These are phyloP conservation scores for Selene dorsalis DNA, from an alignment of 2,797 vertebrate species.

Conservation along the genomic window DNA sequence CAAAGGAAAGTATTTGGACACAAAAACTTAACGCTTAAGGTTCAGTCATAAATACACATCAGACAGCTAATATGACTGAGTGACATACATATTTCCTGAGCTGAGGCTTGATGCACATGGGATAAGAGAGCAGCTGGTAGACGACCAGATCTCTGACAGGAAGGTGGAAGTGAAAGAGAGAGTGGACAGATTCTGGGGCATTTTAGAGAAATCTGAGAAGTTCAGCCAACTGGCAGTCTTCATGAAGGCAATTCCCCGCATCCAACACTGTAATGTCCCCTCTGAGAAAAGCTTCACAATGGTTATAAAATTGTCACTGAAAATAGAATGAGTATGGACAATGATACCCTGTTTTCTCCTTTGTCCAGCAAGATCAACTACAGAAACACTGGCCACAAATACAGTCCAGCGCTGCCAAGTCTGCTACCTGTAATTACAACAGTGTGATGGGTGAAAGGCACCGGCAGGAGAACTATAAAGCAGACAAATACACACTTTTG, in stretches of 20 bases:
- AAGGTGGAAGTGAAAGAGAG: conserved; percentile 18
- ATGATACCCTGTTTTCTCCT: conserved; percentile 16
- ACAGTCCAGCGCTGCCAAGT: conserved; percentile 12
- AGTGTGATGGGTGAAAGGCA: conserved; percentile 5
- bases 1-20: background rate
- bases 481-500: background rate
- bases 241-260: conserved; percentile 43
- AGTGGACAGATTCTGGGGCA: conserved; percentile 45
- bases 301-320: conserved; percentile 26
- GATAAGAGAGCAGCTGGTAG: conserved; percentile 39
- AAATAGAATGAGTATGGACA: conserved; percentile 43
- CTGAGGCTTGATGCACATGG: conserved; percentile 1
- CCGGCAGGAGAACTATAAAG: background rate
- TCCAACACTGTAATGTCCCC: conserved; percentile 49
- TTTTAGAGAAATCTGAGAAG: conserved; percentile 43
- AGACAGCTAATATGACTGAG: no score
- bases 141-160: conserved; percentile 41
- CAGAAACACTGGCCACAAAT: conserved; percentile 28
- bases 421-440: conserved; percentile 33
- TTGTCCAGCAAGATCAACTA: conserved; percentile 22
- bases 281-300: conserved; percentile 46
- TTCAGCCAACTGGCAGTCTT: conserved; percentile 58
- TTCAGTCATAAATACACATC: background rate
- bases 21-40: background rate
- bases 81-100: background rate